Evolutionary conservation across 2,113 vertebrate species (phyloP), one percentile per base, ranked within the genome.

Genomic region (Dissostichus mawsoni): DNA sequence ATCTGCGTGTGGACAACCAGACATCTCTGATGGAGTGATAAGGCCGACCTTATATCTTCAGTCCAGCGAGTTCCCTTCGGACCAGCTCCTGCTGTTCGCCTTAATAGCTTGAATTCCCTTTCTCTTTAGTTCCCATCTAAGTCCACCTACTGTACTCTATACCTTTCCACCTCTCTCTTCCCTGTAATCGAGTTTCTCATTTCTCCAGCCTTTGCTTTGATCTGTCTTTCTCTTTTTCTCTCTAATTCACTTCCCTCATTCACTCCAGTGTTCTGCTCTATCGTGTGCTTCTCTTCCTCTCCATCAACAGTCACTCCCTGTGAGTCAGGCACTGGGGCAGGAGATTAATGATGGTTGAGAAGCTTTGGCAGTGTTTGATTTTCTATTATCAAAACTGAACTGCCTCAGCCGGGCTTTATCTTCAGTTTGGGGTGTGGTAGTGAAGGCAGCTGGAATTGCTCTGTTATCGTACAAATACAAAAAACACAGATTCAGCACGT

Each of bases 341-440:
- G 85, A 92, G 91, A 93, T 94, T 90, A 94, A 93, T 90, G 89
- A 73, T 90, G 88, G 83, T 76, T 50, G 61, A 84, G 75, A 82
- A 83, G 81, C 83, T 86, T 87, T 90, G 90, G 92, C 86, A 87
- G 69, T 74, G 78, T 89, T 90, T 90, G 84, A 92, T 92, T 91
- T 90, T 92, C 87, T 90, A 78, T 93, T 91, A 94, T 94, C 90
- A 92, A 92, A 92, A 85, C 72, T 69, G 79, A 67, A 78, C 69
- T 80, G 90, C 74, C 70, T 79, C 81, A 69, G 80, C 57, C 44
- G 11, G 75, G 76, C 87, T 80, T 79, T 90, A 90, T 90, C 92
- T 89, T 86, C 73, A 86, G 56, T 69, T 51, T 64, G 29, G 7
- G 82, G 57, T 80, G 72, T 81, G 79, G 84, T 76, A 29, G 71